Base-by-base conservation (phyloP, 2,113 vertebrate genomes). In the Hyaena hyaena region DNA sequence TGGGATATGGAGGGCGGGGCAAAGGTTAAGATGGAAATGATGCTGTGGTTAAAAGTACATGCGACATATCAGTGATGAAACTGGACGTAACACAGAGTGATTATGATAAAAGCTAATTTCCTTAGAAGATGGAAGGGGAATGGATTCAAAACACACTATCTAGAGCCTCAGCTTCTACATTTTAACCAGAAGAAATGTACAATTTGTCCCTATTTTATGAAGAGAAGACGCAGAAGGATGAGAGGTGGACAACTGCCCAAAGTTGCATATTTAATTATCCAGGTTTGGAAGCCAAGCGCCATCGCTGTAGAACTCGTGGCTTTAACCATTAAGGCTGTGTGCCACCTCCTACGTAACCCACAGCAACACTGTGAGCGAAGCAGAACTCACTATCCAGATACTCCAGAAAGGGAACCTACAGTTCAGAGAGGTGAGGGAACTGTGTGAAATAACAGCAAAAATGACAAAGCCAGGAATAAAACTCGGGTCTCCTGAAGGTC, bases 71-170 rank as follows among this genome's bases (percentile, higher is more conserved):
- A 66, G 28, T 90, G 53, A 45, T 82, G 9, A 73, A 45, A 95
- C 33, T 82, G 28, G 11, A 87, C 9, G 90, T 77, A 61, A 93
- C 83, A 39, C 86, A 88, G 15, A 43, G 10, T 73, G 24, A 31
- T 43, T 87, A 86, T 89, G 82, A 71, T 48, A 65, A 69, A 83
- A 86, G 10, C 88, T 88, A 85, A 81, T 88, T 88, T 10, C 12
- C 24, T 71, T 92, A 76, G 65, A 85, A 85, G 43, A n/a, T 69
- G 31, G 55, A 97, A 96, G 19, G n/a, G 19, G 35, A 87, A 93
- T 87, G 63, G 28, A 58, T 71, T 55, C 26, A 71, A n/a, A 65
- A 3, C n/a, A 88, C 31, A 76, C 5, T 55, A 55, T 91, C 81
- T 43, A 92, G 8, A 88, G 9, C 73, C n/a, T 33, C 53, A 77